Conservation (phyloP, 1,140 invertebrate genomes). For the Atta texana region DNA sequence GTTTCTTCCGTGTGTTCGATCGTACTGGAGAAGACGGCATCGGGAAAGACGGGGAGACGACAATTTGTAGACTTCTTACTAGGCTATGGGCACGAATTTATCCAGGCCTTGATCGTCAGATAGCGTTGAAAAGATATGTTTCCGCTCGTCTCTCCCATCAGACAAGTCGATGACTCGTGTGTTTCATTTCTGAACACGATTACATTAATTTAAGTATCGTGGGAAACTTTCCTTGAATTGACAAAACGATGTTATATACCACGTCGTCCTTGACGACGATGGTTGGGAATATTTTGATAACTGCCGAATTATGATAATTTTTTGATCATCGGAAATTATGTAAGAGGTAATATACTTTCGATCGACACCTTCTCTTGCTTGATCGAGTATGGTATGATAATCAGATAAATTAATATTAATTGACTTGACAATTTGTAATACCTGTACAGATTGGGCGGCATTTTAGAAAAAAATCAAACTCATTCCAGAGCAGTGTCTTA, state of each 20-base stretch:
- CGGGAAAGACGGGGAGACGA: neutral
- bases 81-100: slow-evolving; percentile 37
- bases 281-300: slow-evolving; percentile 19
- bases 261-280: neutral
- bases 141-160: slow-evolving; percentile 3
- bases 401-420: neutral
- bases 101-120: slow-evolving; percentile 7
- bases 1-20: slow-evolving; percentile 41
- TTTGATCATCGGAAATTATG: neutral
- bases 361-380: neutral
- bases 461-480: neutral
- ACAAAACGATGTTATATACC: neutral
- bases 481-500: neutral
- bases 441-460: too few relatives aligned
- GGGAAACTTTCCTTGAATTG: slow-evolving; percentile 4
- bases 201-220: slow-evolving; percentile 52
- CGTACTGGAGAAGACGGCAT: neutral
- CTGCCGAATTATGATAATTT: slow-evolving; percentile 23
- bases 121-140: slow-evolving; percentile 14
- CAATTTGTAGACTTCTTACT: slow-evolving; percentile 60
- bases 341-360: neutral
- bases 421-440: neutral
- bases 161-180: slow-evolving; percentile 39
- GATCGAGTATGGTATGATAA: neutral
- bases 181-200: slow-evolving; percentile 18